Evolutionary conservation across 1,140 invertebrate species (phyloP).

Genomic region (Ephestia elutella): DNA sequence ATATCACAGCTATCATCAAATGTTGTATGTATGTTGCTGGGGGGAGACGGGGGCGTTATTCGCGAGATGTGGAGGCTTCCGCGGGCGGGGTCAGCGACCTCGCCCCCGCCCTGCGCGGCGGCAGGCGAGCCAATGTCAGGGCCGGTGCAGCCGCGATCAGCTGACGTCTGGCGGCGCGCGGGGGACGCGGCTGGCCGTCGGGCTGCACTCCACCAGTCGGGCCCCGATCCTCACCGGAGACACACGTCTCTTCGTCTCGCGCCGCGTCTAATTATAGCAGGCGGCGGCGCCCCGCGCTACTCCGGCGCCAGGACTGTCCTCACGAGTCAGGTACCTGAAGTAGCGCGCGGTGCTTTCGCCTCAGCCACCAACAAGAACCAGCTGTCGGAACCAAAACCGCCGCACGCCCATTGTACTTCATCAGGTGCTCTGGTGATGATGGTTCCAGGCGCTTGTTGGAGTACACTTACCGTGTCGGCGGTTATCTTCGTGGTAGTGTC

Average conservation of each 20-base stretch:
- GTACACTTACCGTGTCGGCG: slow-evolving; percentile 87
- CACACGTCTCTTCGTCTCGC: slow-evolving; percentile 36
- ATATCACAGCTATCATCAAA: too few relatives aligned
- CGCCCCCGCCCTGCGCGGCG: slow-evolving; percentile 44
- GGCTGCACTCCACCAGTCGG: slow-evolving; percentile 66
- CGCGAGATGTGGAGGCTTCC: slow-evolving; percentile 55
- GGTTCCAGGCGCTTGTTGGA: slow-evolving; percentile 96
- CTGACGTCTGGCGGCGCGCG: slow-evolving; percentile 70
- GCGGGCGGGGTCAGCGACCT: slow-evolving; percentile 65
- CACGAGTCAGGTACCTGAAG: slow-evolving; percentile 97
- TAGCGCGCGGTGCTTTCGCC: slow-evolving; percentile 89
- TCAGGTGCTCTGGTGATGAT: slow-evolving; percentile 96
- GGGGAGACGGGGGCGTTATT: slow-evolving; percentile 37
- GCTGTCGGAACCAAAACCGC: slow-evolving; percentile 50
- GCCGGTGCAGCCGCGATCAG: slow-evolving; percentile 70
- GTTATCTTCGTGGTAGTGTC: slow-evolving; percentile 33
- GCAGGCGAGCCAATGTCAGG: slow-evolving; percentile 69
- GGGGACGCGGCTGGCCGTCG: slow-evolving; percentile 47
- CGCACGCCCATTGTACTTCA: slow-evolving; percentile 98
- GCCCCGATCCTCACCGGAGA: slow-evolving; percentile 39
- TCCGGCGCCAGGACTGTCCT: slow-evolving; percentile 73
- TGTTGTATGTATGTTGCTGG: slow-evolving; percentile 11
- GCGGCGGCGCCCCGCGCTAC: slow-evolving; percentile 62
- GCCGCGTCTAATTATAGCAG: slow-evolving; percentile 44
- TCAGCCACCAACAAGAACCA: slow-evolving; percentile 15